Evolutionary conservation across 2,888 invertebrate genomes (phyloP).

Genomic region (Branchinecta sandiegonensis): DNA sequence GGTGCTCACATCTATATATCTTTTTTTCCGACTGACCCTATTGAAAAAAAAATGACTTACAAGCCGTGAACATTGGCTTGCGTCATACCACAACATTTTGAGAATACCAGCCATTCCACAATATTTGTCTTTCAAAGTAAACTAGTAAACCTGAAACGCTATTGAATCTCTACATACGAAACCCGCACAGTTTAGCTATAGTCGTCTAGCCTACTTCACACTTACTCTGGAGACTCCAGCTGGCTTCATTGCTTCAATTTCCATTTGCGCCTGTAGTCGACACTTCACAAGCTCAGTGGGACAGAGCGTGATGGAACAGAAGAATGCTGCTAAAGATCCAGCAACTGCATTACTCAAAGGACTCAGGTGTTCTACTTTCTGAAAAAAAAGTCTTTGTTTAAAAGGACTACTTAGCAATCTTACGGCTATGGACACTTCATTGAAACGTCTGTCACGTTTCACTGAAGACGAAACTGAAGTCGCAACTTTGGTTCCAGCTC

Average conservation of each 20-base stretch:
- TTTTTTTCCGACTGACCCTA: no score
- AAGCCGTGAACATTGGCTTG: no score
- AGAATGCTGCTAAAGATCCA: constrained; percentile 89
- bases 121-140: no score
- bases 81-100: no score
- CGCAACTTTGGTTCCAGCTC: no score
- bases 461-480: neutral
- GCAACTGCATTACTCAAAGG: constrained; percentile 66
- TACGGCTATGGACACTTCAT: neutral
- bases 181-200: no score
- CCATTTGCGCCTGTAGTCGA: constrained; percentile 60
- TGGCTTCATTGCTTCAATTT: constrained; percentile 49
- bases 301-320: constrained; percentile 86
- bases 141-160: no score
- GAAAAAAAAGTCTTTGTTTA: constrained; percentile 25
- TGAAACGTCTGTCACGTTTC: neutral
- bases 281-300: constrained; percentile 97
- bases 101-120: no score
- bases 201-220: neutral
- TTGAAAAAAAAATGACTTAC: no score
- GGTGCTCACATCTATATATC: no score
- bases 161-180: no score
- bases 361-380: constrained; percentile 52
- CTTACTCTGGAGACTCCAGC: constrained; percentile 24
- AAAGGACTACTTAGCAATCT: neutral